Conservation (phyloP, 2,797 vertebrate genomes). For the Crocodylus rhombifer region DNA sequence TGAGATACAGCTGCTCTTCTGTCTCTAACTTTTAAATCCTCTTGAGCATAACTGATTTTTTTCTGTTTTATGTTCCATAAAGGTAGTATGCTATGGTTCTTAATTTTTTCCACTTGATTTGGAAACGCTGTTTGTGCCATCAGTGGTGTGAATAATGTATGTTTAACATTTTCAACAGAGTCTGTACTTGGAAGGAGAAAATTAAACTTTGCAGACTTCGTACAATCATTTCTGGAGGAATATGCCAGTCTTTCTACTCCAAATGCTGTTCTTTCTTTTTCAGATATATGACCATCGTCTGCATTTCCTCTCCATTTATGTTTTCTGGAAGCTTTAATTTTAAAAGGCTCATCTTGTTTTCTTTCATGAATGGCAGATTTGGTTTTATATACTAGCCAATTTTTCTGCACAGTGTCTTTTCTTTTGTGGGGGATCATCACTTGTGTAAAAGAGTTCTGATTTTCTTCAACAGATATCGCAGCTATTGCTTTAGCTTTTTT, state of each 20-base stretch:
- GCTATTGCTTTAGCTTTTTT: neutral
- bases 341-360: neutral
- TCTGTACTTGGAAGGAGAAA: neutral
- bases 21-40: neutral
- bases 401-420: neutral
- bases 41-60: neutral
- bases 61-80: neutral
- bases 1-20: neutral
- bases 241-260: neutral
- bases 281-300: neutral
- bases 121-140: neutral
- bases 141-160: neutral
- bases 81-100: neutral
- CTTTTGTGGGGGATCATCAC: neutral
- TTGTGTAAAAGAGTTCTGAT: neutral
- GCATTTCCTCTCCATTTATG: neutral
- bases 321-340: neutral
- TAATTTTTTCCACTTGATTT: neutral
- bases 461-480: conserved; percentile 12
- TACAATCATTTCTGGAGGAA: neutral
- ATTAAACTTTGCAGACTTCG: neutral
- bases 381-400: neutral
- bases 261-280: neutral
- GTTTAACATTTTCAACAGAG: neutral
- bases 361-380: neutral